phyloP scores from a whole-genome alignment of 1,140 invertebrate genomes.

The Pseudomyrmex gracilis region DNA sequence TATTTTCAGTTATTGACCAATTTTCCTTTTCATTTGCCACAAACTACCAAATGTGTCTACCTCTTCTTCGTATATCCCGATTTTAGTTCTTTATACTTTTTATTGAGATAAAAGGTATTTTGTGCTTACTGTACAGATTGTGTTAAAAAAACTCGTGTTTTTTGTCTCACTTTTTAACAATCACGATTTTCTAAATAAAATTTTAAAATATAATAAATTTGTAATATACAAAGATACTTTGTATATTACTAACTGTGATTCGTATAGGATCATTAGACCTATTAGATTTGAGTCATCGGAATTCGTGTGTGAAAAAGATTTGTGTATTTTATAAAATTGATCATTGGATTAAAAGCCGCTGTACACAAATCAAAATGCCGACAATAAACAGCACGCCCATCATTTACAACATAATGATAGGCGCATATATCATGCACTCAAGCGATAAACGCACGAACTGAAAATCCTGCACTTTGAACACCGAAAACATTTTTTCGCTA shows the following conservation, averaged over 20 bases:
- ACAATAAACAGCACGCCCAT: slow-evolving; percentile 13
- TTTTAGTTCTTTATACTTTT: slow-evolving; percentile 9
- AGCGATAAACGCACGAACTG: not conserved
- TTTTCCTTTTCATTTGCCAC: slow-evolving; percentile 22
- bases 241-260: slow-evolving; percentile 13
- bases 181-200: slow-evolving; percentile 17
- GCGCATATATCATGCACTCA: slow-evolving; percentile 14
- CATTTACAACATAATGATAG: not conserved
- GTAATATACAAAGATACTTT: slow-evolving; percentile 8
- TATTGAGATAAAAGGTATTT: slow-evolving; percentile 15
- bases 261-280: not conserved
- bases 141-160: not conserved
- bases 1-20: slow-evolving; percentile 7
- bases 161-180: not conserved
- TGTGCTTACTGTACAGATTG: slow-evolving; percentile 6
- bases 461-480: not conserved
- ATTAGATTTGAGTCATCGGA: too few species aligned
- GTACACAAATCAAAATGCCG: slow-evolving; percentile 5
- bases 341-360: slow-evolving; percentile 3
- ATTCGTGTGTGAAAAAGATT: slow-evolving; percentile 1
- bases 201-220: slow-evolving; percentile 13
- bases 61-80: not conserved
- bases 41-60: slow-evolving; percentile 20
- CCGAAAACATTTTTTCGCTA: slow-evolving; percentile 18
- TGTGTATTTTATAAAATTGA: not conserved